phyloP scores from a whole-genome alignment of 1,140 invertebrate genomes.

The Drosophila insularis region DNA sequence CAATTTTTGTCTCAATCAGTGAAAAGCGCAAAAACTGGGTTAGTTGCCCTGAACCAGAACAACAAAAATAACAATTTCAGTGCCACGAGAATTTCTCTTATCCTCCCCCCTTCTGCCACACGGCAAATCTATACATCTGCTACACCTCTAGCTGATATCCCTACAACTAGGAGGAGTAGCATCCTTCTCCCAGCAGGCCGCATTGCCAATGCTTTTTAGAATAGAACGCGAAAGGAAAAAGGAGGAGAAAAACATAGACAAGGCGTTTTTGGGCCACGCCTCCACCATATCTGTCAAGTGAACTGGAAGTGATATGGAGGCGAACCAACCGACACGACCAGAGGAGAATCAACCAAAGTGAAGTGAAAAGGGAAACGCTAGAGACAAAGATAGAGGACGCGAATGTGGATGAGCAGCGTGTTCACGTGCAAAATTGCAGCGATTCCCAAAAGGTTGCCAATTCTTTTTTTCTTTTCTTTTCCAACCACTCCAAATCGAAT shows the following conservation, averaged over 20 bases:
- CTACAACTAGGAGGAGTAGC: not conserved
- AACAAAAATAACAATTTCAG: slow-evolving; percentile 54
- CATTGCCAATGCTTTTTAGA: slow-evolving; percentile 53
- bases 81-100: not conserved
- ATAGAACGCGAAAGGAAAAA: slow-evolving; percentile 19
- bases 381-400: not conserved
- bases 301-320: slow-evolving; percentile 75
- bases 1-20: slow-evolving; percentile 44
- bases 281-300: slow-evolving; percentile 70
- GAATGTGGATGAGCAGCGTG: slow-evolving; percentile 57
- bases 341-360: not conserved
- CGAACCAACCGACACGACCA: slow-evolving; percentile 4
- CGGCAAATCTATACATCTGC: not conserved
- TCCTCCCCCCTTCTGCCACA: not conserved
- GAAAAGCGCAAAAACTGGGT: slow-evolving; percentile 72
- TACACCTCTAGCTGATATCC: not conserved
- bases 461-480: slow-evolving; percentile 29
- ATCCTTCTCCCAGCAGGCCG: slow-evolving; percentile 6
- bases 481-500: slow-evolving; percentile 48
- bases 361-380: not conserved
- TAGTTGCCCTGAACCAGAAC: slow-evolving; percentile 64
- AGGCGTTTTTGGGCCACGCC: slow-evolving; percentile 36
- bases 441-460: slow-evolving; percentile 63
- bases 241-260: slow-evolving; percentile 34
- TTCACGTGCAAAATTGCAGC: slow-evolving; percentile 79